These are phyloP conservation scores for Isichthys henryi DNA, from an alignment of 2,113 vertebrate genomes.

Conservation along the genomic window DNA sequence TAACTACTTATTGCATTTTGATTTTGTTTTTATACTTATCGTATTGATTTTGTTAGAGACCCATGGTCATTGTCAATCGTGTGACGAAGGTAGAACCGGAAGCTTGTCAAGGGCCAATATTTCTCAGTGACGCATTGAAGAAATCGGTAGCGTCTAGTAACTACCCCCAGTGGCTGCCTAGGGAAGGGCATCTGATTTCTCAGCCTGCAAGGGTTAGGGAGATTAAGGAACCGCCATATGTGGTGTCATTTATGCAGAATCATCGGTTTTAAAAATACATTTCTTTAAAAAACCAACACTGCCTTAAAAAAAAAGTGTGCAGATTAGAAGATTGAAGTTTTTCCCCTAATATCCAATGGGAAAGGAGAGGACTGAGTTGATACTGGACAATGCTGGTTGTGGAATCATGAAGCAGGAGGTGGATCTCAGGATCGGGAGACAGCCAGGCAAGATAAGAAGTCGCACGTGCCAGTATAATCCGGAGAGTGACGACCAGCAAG, in stretches of 20 bases:
- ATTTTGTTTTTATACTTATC: not conserved
- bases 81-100: not conserved
- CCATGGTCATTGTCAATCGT: not conserved
- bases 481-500: conserved; percentile 37
- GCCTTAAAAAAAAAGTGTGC: not conserved
- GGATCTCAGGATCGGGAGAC: conserved; percentile 33
- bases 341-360: not conserved
- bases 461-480: conserved; percentile 34
- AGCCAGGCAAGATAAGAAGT: conserved; percentile 42
- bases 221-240: not conserved
- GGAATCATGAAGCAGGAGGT: conserved; percentile 17
- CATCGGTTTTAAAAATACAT: not conserved
- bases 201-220: no score
- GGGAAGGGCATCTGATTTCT: not conserved
- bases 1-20: no score
- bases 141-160: not conserved
- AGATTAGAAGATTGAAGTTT: conserved; percentile 9
- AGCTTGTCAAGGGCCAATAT: not conserved
- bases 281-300: not conserved
- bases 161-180: not conserved
- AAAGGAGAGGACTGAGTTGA: conserved; percentile 45
- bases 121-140: not conserved
- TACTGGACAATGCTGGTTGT: conserved; percentile 52
- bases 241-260: not conserved
- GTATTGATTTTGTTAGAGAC: not conserved